Evolutionary conservation across 2,797 vertebrate species (phyloP), one percentile per base, ranked within the genome.

Genomic region (Gymnoscopelus braueri): DNA sequence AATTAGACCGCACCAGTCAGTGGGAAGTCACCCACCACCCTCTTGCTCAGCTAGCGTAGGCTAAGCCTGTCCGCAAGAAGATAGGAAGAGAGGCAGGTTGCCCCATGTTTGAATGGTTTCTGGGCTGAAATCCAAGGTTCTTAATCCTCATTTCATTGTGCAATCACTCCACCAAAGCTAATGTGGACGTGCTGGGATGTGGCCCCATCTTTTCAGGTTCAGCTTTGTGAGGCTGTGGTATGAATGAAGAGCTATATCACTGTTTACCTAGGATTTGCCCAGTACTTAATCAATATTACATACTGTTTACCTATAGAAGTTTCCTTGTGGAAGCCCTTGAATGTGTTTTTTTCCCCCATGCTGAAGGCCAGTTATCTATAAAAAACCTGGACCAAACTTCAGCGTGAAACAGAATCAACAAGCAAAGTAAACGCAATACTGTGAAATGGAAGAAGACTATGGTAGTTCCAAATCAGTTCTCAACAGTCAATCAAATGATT

Each of bases 71-170:
- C 66, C 52, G 4, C 12, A 32, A 64, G 48, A 19, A 47, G 81
- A 71, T 65, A 72, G 75, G 53, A 58, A 58, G 75, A 64, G 71
- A 83, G 78, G 79, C 85, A 79, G 83, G 82, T 81, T 84, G 75
- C 66, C 71, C 71, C 67, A 76, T 68, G 70, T 86, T 80, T 81
- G 76, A 83, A 90, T 74, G 85, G 54, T 77, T 89, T 89, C 86
- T 83, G 87, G 91, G 90, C 86, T 83, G 23, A 51, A 72, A 73
- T 89, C 89, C 90, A 90, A 84, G 77, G 57, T 80, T 89, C 87
- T 85, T 88, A 90, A 90, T 92, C 87, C 84, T 88, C 87, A 87
- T 91, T 91, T 90, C 85, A 87, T 86, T 88, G 87, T 87, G 88
- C 85, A 85, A 83, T 83, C 89, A 91, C 82, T 87, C 86, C 82